Conservation (phyloP, 2,888 invertebrate species). For the Agrochola lota region DNA sequence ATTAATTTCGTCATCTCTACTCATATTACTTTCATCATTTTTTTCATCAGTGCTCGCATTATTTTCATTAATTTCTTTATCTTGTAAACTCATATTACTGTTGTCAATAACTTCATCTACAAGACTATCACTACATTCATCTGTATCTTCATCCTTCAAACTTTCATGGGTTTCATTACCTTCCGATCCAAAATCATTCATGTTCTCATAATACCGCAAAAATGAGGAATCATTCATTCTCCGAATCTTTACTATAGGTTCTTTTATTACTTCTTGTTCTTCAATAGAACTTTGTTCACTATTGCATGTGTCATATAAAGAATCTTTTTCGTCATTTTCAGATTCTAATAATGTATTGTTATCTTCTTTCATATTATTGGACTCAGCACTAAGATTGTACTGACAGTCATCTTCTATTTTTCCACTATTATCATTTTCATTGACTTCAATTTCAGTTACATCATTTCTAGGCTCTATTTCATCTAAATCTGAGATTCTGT, state of each 20-base stretch:
- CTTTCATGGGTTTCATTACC: constrained; percentile 56
- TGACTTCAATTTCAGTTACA: constrained; percentile 28
- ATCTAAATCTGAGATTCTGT: constrained; percentile 26
- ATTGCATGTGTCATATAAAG: constrained; percentile 83
- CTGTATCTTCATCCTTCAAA: constrained; percentile 20
- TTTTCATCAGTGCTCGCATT: constrained; percentile 56
- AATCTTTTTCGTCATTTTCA: constrained; percentile 70
- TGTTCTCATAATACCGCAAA: constrained; percentile 74
- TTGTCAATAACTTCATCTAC: constrained; percentile 37
- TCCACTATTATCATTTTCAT: constrained; percentile 6
- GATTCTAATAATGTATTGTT: constrained; percentile 35
- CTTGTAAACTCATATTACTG: constrained; percentile 63
- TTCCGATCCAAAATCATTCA: constrained; percentile 56
- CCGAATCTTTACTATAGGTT: constrained; percentile 75
- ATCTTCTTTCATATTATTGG: constrained; percentile 8
- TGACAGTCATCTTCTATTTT: constrained; percentile 9
- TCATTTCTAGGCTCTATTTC: constrained; percentile 19
- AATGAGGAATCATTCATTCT: constrained; percentile 79
- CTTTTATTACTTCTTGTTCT: constrained; percentile 54
- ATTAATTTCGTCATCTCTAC: constrained; percentile 30
- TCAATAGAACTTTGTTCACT: constrained; percentile 72
- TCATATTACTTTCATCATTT: constrained; percentile 60
- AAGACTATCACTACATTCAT: constrained; percentile 33
- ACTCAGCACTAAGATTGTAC: constrained; percentile 16
- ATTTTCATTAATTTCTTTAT: constrained; percentile 51